Base-by-base conservation (phyloP, 2,888 invertebrate species). In the Tetramorium bicarinatum region DNA sequence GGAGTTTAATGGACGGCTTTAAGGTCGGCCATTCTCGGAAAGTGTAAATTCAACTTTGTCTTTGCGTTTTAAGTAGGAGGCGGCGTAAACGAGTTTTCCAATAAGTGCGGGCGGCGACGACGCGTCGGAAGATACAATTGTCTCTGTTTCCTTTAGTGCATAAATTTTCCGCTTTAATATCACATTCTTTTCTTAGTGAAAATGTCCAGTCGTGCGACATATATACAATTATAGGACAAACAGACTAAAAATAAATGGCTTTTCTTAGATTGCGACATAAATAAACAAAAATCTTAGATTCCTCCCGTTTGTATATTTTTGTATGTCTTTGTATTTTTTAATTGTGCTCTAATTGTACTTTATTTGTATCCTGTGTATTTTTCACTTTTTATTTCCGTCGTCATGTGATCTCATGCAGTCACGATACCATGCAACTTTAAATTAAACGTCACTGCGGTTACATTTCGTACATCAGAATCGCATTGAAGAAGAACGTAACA, bases 1-100 rank as follows among this genome's bases (percentile, higher is more conserved):
- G 49, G 54, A 61, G 47, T 72, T 80, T 80, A 80, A 80, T 72
- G 79, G 25, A 38, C 18, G 59, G 18, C n/a, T 61, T 72, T 49
- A 38, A 74, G 38, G 18, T 25, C 49, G 9, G 7, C 38, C 38
- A 47, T 80, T 80, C 59, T 61, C 47, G 47, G 13, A 25, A 80
- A 54, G 25, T 21, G 18, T 71, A 47, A 80, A 71, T 80, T 61
- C 25, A 80, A 80, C 79, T 80, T 61, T 18, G 71, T 59, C 18
- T 47, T 21, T 9, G 29, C 13, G 54, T 61, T 61, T 59, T 72
- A 77, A 67, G n/a, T 25, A 13, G 44, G 41, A 41, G 15, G 49
- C 38, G 59, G 29, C 25, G 25, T 25, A 38, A 80, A 61, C 38
- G 72, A 67, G 44, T 72, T 80, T 59, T 61, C 72, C 79, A 72